A percentile compares a stretch with the other conserved stretches of the same genome.
phyloP scores from a whole-genome alignment of 1,140 invertebrate species.

The Heliconius eleuchia region DNA sequence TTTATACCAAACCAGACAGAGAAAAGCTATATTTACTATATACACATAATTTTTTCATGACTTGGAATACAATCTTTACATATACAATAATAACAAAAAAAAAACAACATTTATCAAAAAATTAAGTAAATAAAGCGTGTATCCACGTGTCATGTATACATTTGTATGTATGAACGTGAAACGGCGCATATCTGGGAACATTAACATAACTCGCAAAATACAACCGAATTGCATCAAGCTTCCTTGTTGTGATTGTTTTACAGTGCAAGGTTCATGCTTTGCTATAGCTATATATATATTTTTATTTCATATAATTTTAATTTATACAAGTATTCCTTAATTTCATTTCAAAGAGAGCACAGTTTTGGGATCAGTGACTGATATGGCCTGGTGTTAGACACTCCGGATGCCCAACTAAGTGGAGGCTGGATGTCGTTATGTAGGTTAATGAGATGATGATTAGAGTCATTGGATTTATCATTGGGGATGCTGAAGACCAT shows the following conservation, averaged over 20 bases:
- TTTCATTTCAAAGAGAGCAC: no score
- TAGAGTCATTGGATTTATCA: no score
- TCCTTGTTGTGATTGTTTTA: neutral
- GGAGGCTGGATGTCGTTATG: no score
- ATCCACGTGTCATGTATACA: neutral
- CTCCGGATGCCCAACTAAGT: no score
- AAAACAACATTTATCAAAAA: neutral
- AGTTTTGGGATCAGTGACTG: no score
- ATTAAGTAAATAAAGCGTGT: neutral
- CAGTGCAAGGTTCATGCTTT: neutral
- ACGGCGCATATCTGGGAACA: conserved; percentile 7
- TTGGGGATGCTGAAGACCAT: no score
- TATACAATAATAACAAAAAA: neutral
- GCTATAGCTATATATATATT: neutral
- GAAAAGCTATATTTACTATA: neutral
- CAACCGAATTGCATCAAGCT: conserved; percentile 6
- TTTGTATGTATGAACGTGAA: conserved; percentile 8
- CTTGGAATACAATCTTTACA: neutral
- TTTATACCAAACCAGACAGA: no score
- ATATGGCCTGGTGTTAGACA: no score
- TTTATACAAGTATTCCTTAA: neutral
- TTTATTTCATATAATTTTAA: neutral
- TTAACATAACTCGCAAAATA: conserved; percentile 14
- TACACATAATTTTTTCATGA: neutral
- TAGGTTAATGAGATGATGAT: no score